phyloP scores from a whole-genome alignment of 2,797 vertebrate species.

The Parambassis ranga region DNA sequence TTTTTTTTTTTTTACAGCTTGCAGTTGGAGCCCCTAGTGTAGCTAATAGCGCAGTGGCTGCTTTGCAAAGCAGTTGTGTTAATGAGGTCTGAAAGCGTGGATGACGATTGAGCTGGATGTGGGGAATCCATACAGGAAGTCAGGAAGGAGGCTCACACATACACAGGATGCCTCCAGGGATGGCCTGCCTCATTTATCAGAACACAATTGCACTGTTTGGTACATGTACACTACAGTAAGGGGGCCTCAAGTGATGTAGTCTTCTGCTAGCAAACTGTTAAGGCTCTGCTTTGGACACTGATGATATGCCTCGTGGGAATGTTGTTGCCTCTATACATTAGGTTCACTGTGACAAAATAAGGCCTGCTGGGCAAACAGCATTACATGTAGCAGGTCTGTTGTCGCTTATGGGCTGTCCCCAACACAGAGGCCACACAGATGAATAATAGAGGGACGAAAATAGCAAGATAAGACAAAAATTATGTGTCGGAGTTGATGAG shows the following conservation, averaged over 20 bases:
- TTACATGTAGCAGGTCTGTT: conserved; percentile 18
- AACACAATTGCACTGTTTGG: conserved; percentile 30
- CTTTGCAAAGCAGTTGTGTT: conserved; percentile 44
- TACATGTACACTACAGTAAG: conserved; percentile 17
- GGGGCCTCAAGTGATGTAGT: conserved; percentile 28
- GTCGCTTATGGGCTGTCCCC: conserved; percentile 6
- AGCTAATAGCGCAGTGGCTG: conserved; percentile 14
- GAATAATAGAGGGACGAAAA: not conserved
- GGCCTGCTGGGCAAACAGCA: conserved; percentile 25
- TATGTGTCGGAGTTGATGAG: not conserved
- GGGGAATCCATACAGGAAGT: conserved; percentile 61
- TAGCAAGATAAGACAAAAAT: not conserved
- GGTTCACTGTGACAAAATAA: conserved; percentile 33
- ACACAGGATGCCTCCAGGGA: conserved; percentile 47
- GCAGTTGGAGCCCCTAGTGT: conserved; percentile 4
- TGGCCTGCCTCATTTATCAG: conserved; percentile 59
- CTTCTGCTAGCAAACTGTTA: conserved; percentile 5
- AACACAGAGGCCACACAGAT: not conserved
- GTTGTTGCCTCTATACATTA: conserved; percentile 9
- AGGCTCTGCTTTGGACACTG: conserved; percentile 24
- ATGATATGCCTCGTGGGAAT: conserved; percentile 40
- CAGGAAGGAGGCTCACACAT: conserved; percentile 14
- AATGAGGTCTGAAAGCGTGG: conserved; percentile 40
- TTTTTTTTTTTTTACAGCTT: conserved; percentile 23
- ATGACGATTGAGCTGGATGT: conserved; percentile 43